These are phyloP conservation scores for Oryzias curvinotus DNA, from an alignment of 2,113 vertebrate species.

Conservation along the genomic window DNA sequence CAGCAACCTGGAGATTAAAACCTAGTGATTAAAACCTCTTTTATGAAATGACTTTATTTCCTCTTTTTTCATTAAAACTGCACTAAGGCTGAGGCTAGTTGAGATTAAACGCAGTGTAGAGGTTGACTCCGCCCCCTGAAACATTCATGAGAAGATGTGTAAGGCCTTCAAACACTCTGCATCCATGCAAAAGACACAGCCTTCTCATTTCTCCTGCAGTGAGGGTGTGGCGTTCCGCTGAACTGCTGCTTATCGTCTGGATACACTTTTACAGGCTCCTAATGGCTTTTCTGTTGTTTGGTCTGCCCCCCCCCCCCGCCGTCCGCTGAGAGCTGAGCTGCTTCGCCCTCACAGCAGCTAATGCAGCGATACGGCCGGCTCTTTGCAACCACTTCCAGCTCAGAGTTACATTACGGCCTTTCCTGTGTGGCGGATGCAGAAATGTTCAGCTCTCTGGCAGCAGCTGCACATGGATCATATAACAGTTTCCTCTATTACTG, in stretches of 20 bases:
- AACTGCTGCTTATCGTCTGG: conserved; percentile 27
- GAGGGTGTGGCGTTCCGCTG: conserved; percentile 19
- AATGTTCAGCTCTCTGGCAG: neutral
- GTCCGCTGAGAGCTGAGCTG: conserved; percentile 18
- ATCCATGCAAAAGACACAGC: no score
- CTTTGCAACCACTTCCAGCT: conserved; percentile 22
- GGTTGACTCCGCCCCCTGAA: no score
- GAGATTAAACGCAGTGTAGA: no score
- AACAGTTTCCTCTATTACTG: conserved; percentile 2
- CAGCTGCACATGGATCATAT: neutral
- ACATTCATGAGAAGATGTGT: no score
- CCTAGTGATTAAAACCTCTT: no score
- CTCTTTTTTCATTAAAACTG: no score
- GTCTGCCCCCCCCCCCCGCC: conserved; percentile 21
- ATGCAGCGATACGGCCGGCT: conserved; percentile 27
- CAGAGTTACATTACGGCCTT: conserved; percentile 11
- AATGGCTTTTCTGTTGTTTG: conserved; percentile 49
- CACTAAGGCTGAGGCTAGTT: no score
- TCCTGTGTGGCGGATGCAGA: conserved; percentile 1
- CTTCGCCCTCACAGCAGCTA: conserved; percentile 31
- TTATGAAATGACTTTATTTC: no score
- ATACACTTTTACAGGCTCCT: conserved; percentile 29
- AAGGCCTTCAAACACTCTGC: no score
- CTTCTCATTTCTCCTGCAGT: no score
- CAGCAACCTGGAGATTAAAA: no score